These are phyloP conservation scores for Planococcus citri DNA, from an alignment of 1,140 invertebrate genomes.

Conservation along the genomic window DNA sequence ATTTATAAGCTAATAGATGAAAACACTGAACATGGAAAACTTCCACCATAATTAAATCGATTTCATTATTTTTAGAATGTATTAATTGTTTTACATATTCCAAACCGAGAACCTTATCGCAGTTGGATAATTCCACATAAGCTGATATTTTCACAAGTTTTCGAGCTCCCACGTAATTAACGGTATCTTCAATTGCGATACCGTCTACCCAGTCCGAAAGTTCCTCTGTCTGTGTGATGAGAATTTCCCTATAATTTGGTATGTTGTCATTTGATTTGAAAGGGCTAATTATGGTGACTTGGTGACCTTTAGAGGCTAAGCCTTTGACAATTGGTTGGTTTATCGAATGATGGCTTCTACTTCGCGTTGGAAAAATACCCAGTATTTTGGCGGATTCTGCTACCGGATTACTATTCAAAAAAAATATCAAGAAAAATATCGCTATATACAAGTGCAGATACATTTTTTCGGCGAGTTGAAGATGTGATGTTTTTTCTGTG, in stretches of 20 bases:
- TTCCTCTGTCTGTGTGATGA: background rate
- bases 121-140: background rate
- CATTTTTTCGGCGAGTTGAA: too few species aligned
- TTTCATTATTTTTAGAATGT: background rate
- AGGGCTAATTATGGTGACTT: conserved; percentile 30
- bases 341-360: conserved; percentile 32
- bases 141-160: conserved; percentile 4
- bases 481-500: too few species aligned
- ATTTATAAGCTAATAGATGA: conserved; percentile 26
- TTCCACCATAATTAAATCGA: conserved; percentile 21
- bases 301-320: conserved; percentile 31
- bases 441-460: too few species aligned
- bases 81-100: conserved; percentile 20
- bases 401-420: too few species aligned
- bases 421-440: too few species aligned
- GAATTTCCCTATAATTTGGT: conserved; percentile 16
- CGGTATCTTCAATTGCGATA: background rate
- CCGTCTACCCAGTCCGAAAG: background rate
- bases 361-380: background rate
- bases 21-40: conserved; percentile 22
- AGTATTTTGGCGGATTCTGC: background rate
- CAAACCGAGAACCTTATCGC: background rate
- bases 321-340: conserved; percentile 32
- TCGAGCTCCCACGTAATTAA: conserved; percentile 7
- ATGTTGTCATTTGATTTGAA: conserved; percentile 27